phyloP scores from a whole-genome alignment of 2,113 vertebrate genomes.

The Tonatia bakeri region DNA sequence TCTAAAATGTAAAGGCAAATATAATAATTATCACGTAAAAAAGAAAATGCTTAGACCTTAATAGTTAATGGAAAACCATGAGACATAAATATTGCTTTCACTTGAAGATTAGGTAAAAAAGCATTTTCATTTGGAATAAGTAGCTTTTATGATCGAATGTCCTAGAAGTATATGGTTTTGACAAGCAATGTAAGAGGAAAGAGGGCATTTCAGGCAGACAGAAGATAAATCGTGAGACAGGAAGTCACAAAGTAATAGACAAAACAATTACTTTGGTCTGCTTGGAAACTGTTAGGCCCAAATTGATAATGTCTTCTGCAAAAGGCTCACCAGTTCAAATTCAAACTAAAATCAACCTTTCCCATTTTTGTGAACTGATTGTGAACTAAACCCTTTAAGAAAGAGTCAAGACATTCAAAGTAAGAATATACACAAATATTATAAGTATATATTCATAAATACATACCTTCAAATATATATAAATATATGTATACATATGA shows the following conservation, averaged over 20 bases:
- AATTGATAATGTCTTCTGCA: background rate
- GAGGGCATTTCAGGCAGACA: background rate
- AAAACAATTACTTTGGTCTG: background rate
- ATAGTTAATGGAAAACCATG: background rate
- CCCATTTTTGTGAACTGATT: background rate
- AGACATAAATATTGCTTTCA: background rate
- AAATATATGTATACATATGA: background rate
- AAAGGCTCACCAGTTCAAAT: background rate
- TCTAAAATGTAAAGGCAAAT: background rate
- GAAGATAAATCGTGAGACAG: background rate
- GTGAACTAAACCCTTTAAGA: background rate
- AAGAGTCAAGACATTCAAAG: background rate
- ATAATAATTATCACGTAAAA: background rate
- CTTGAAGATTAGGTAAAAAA: background rate
- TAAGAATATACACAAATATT: background rate
- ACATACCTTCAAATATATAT: background rate
- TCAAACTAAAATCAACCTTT: background rate
- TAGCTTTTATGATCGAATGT: background rate
- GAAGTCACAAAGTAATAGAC: background rate
- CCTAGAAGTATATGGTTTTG: background rate
- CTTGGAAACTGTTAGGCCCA: background rate
- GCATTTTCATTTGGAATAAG: background rate
- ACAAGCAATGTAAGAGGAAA: background rate
- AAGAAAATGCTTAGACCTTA: background rate
- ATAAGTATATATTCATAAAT: background rate